Evolutionary conservation across 1,140 invertebrate genomes (phyloP).

Genomic region (Steinernema khuongi): DNA sequence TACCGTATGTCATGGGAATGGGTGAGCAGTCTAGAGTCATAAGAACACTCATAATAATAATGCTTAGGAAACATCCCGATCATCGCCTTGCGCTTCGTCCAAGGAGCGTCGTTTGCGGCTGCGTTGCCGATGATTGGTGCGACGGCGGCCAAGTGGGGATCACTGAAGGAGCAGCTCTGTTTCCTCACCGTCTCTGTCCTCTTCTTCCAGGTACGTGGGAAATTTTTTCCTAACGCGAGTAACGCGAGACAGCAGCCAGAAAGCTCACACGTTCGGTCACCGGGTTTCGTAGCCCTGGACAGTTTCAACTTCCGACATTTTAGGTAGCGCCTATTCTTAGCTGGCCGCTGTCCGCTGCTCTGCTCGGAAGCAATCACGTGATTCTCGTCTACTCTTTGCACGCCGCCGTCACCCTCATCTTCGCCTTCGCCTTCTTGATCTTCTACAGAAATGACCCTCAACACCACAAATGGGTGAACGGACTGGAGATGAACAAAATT

Average conservation of each 20-base stretch:
- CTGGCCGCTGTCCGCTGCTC: constrained; percentile 20
- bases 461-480: constrained; percentile 35
- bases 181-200: constrained; percentile 28
- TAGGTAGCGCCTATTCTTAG: constrained; percentile 27
- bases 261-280: too few species aligned
- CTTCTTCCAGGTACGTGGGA: constrained; percentile 25
- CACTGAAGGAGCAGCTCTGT: constrained; percentile 27
- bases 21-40: constrained; percentile 19
- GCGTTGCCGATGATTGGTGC: constrained; percentile 24
- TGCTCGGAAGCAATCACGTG: constrained; percentile 20
- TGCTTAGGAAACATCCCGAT: constrained; percentile 18
- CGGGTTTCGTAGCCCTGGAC: too few species aligned
- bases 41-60: background rate
- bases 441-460: constrained; percentile 37
- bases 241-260: background rate
- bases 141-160: constrained; percentile 22
- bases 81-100: constrained; percentile 17
- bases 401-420: constrained; percentile 18
- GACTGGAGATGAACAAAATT: constrained; percentile 34
- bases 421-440: constrained; percentile 23
- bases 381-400: constrained; percentile 17
- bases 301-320: background rate
- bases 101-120: constrained; percentile 24
- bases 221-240: background rate
- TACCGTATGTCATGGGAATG: constrained; percentile 10